Percentiles rank a stretch among this genome's conserved stretches.
Conservation (phyloP, 2,113 vertebrate species). For the Brachirus orientalis region DNA sequence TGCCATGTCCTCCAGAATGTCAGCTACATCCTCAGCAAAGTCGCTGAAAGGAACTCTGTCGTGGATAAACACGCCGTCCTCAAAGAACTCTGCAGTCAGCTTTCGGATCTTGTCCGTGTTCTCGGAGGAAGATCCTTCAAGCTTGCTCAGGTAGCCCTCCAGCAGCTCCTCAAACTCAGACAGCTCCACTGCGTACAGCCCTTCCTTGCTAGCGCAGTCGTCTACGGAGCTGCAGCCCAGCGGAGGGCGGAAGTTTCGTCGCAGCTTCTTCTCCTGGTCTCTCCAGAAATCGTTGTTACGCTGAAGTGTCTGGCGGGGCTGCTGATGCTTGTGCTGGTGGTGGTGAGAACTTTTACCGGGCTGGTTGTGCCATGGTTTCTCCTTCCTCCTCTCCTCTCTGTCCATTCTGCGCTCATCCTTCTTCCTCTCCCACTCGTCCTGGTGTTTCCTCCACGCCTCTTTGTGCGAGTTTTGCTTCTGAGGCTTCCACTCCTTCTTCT, state of each 20-base stretch:
- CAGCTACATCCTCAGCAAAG: constrained; percentile 82
- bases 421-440: constrained; percentile 76
- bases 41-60: constrained; percentile 86
- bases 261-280: constrained; percentile 73
- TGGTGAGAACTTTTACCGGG: constrained; percentile 38
- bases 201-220: constrained; percentile 87
- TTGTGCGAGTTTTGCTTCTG: constrained; percentile 69
- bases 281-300: constrained; percentile 72
- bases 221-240: constrained; percentile 80
- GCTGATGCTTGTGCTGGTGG: constrained; percentile 39
- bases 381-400: constrained; percentile 75
- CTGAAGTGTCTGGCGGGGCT: constrained; percentile 8
- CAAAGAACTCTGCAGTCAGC: constrained; percentile 78
- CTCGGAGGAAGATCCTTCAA: constrained; percentile 53
- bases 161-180: constrained; percentile 84
- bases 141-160: constrained; percentile 82
- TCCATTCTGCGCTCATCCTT: constrained; percentile 70
- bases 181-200: constrained; percentile 83
- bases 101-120: constrained; percentile 75
- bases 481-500: constrained; percentile 59
- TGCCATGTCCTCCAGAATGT: constrained; percentile 88
- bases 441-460: constrained; percentile 74
- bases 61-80: constrained; percentile 84
- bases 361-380: constrained; percentile 74
- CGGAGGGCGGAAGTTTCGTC: constrained; percentile 72